Evolutionary conservation across 2,797 vertebrate genomes (phyloP), one percentile per base, ranked within the genome.

Genomic region (Cyprinella venusta): DNA sequence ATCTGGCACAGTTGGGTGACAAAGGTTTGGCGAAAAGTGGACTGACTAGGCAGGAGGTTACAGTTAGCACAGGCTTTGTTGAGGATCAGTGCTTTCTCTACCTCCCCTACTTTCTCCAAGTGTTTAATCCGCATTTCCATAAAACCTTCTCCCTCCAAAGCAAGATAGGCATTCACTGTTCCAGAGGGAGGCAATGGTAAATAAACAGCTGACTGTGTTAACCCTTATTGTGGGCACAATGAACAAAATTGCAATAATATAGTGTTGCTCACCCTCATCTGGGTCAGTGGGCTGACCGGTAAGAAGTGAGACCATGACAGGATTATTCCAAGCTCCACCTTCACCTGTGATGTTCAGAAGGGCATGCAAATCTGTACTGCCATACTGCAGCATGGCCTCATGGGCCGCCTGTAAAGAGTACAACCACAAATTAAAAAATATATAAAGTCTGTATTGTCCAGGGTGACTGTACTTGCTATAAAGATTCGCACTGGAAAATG

Each of bases 81-180:
- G 84, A 99, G 94, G 74, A 94, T 93, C 85, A 96, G 95, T 2
- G 97, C 98, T 90, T 99, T 97, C 69, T 96, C 94, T 79, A 96
- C 92, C 91, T 97, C 96, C 54, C 97, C 97, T 82, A 97, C 96
- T 94, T 98, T 99, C 94, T 99, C 96, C 90, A 99, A 91, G 88
- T 99, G 97, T 90, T 99, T 99, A 90, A 99, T 96, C 77, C 98
- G 92, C 96, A 99, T 97, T 91, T 99, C 97, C 93, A 99, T 96
- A 92, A 99, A 98, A 90, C 96, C 95, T 88, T 97, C 96, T 8
- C 98, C 98, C 93, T 99, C 98, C 94, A 96, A 94, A 90, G 93
- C 95, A 91, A 99, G 96, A 92, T 97, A 96, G 52, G 95, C 94
- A 90, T 96, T 95, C 79, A 96, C 94, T 95, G 69, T 64, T 19